A percentile compares a stretch with the other conserved stretches of the same genome.
phyloP scores from a whole-genome alignment of 2,888 invertebrate genomes.

The Dicyrtoma fusca region DNA sequence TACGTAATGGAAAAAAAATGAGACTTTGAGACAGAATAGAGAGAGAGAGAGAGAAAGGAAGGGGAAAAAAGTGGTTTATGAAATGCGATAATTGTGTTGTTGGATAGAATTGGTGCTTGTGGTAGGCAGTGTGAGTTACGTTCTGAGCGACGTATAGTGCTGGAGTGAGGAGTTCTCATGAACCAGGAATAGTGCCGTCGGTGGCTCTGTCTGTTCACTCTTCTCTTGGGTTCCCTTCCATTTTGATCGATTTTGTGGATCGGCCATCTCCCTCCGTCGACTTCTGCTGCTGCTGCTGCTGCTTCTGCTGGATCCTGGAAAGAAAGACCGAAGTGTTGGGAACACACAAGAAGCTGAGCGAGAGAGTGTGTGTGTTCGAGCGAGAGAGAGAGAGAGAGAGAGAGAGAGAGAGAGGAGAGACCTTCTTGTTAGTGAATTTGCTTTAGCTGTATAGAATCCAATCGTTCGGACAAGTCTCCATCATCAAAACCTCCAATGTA shows the following conservation, averaged over 20 bases:
- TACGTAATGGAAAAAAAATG: not conserved
- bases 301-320: slow-evolving; percentile 26
- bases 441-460: slow-evolving; percentile 4
- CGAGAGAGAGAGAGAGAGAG: not conserved
- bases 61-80: slow-evolving; percentile 14
- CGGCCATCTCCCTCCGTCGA: slow-evolving; percentile 53
- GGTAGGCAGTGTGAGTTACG: not conserved
- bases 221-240: slow-evolving; percentile 53
- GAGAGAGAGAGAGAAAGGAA: not conserved
- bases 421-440: not conserved
- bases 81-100: not conserved
- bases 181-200: slow-evolving; percentile 19
- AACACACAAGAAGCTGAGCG: not conserved
- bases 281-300: slow-evolving; percentile 8
- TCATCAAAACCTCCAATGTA: slow-evolving; percentile 17
- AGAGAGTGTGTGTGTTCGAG: slow-evolving; percentile 4
- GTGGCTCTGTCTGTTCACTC: slow-evolving; percentile 22
- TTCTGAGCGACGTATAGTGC: slow-evolving; percentile 24
- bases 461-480: slow-evolving; percentile 23
- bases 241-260: slow-evolving; percentile 57
- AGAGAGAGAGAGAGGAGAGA: not conserved
- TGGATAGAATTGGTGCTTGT: not conserved
- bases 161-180: slow-evolving; percentile 14
- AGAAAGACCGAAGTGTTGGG: slow-evolving; percentile 5
- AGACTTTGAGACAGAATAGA: not conserved